A percentile compares a stretch with the other conserved stretches of the same genome.
These are phyloP conservation scores for Columba livia DNA, from an alignment of 2,113 vertebrate species.

Conservation along the genomic window DNA sequence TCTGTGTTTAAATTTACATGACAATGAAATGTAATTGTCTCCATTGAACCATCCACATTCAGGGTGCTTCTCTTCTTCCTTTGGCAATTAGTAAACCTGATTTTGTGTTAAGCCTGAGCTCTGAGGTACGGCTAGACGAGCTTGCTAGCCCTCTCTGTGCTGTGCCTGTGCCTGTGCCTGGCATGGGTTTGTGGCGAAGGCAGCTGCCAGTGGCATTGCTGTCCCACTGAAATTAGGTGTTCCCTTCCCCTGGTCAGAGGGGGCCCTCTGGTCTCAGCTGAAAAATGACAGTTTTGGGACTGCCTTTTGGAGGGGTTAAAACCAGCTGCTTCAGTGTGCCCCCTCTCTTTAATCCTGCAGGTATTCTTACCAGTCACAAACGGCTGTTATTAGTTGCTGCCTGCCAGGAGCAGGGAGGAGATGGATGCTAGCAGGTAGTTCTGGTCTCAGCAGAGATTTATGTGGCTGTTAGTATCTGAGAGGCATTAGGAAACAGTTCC, in stretches of 20 bases:
- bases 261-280: not conserved
- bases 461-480: not conserved
- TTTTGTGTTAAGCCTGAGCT: not conserved
- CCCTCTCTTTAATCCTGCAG: not conserved
- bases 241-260: not conserved
- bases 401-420: not conserved
- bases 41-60: not conserved
- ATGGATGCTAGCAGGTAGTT: not conserved
- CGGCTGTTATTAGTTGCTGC: not conserved
- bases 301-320: not conserved
- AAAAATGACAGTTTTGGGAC: not conserved
- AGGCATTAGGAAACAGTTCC: not conserved
- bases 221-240: fast-evolving
- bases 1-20: not conserved
- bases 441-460: not conserved
- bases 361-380: not conserved
- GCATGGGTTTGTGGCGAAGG: not conserved
- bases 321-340: not conserved
- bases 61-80: not conserved
- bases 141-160: fast-evolving
- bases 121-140: fast-evolving
- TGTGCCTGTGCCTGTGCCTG: fast-evolving
- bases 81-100: not conserved
- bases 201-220: not conserved
- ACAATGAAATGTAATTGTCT: not conserved